Conservation (phyloP, 2,888 invertebrate genomes). For the Hypsopygia costalis region DNA sequence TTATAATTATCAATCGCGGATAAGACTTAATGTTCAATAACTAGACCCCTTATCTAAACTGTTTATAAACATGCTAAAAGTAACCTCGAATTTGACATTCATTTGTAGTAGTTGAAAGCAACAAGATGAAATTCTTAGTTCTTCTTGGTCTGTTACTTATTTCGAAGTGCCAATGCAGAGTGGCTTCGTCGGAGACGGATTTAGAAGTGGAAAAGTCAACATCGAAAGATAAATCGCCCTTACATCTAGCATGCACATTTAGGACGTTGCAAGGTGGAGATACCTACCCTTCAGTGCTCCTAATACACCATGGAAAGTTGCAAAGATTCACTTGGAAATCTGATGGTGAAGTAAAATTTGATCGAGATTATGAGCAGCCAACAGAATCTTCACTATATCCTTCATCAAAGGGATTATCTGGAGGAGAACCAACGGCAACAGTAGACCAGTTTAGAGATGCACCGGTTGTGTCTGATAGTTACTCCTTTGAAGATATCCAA, state of each 20-base stretch:
- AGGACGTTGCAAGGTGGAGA: constrained; percentile 34
- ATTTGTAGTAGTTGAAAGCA: constrained; percentile 9
- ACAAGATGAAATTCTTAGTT: constrained; percentile 40
- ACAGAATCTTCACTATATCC: constrained; percentile 28
- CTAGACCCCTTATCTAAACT: constrained; percentile 2
- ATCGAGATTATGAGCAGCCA: constrained; percentile 24
- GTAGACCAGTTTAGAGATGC: constrained; percentile 30
- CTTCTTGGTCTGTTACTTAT: constrained; percentile 28
- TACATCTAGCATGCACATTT: constrained; percentile 34
- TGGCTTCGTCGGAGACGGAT: constrained; percentile 31
- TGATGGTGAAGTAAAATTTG: constrained; percentile 21
- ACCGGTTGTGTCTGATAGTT: constrained; percentile 28
- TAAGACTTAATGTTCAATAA: background rate
- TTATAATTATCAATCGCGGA: constrained; percentile 3
- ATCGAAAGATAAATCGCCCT: constrained; percentile 24
- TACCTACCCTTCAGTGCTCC: constrained; percentile 41
- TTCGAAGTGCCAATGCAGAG: constrained; percentile 32
- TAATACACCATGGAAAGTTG: constrained; percentile 34
- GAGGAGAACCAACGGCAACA: constrained; percentile 18
- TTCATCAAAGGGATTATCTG: constrained; percentile 32
- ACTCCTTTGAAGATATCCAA: constrained; percentile 25
- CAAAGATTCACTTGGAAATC: constrained; percentile 33
- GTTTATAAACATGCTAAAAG: constrained; percentile 7
- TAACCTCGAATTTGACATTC: constrained; percentile 9
- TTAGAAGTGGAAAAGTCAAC: constrained; percentile 16